phyloP scores from a whole-genome alignment of 2,113 vertebrate genomes.

The Sceloporus undulatus region DNA sequence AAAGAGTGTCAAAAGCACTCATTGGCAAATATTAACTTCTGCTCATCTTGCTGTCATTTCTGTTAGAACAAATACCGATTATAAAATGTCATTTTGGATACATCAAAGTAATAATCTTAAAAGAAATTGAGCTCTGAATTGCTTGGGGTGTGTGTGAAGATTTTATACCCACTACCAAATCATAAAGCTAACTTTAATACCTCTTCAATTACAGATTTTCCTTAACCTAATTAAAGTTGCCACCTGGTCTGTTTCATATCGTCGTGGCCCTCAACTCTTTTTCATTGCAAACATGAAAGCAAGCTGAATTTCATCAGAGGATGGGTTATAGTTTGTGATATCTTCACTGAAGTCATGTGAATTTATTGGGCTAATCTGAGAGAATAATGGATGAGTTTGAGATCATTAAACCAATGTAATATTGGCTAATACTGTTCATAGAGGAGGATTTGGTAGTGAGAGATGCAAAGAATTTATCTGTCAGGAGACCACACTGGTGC shows the following conservation, averaged over 20 bases:
- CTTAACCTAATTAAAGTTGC: slow-evolving; percentile 32
- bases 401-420: slow-evolving; percentile 14
- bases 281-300: slow-evolving; percentile 18
- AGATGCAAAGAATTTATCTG: background rate
- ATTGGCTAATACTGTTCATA: slow-evolving; percentile 24
- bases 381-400: slow-evolving; percentile 42
- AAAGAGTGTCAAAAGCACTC: slow-evolving; percentile 34
- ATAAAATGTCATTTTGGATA: slow-evolving; percentile 42
- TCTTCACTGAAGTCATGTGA: slow-evolving; percentile 28
- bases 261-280: background rate
- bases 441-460: background rate
- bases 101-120: slow-evolving; percentile 53
- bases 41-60: slow-evolving; percentile 46
- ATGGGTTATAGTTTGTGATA: slow-evolving; percentile 21
- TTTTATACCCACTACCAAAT: slow-evolving; percentile 21
- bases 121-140: slow-evolving; percentile 46
- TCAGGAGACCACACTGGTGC: background rate
- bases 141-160: slow-evolving; percentile 34
- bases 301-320: slow-evolving; percentile 32
- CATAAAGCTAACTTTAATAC: slow-evolving; percentile 8
- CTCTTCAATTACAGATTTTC: background rate
- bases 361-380: slow-evolving; percentile 26
- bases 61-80: slow-evolving; percentile 58
- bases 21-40: slow-evolving; percentile 63
- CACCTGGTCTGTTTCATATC: slow-evolving; percentile 4